phyloP scores from a whole-genome alignment of 1,140 invertebrate genomes.

The Zaprionus kolodkinae region DNA sequence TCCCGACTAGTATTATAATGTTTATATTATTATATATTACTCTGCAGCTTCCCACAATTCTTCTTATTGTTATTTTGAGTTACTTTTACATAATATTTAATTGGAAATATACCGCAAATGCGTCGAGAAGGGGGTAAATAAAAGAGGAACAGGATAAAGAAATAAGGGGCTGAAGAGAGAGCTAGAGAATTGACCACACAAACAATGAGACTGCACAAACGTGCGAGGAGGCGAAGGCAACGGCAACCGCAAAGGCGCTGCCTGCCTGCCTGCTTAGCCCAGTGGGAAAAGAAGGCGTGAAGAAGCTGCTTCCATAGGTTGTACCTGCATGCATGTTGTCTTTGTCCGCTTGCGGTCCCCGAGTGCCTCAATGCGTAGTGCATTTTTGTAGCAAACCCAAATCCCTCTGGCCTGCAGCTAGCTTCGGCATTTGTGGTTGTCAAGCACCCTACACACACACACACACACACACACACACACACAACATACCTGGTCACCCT shows the following conservation, averaged over 20 bases:
- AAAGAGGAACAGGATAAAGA: not conserved
- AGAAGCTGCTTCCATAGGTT: not conserved
- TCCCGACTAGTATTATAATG: slow-evolving; percentile 35
- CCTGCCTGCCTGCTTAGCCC: no score
- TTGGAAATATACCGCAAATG: slow-evolving; percentile 66
- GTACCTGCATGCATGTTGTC: not conserved
- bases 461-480: slow-evolving; percentile 2
- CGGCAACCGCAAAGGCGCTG: not conserved
- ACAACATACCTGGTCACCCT: not conserved
- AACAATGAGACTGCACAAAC: not conserved
- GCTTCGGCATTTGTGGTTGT: slow-evolving; percentile 28
- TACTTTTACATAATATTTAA: slow-evolving; percentile 60
- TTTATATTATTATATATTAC: slow-evolving; percentile 14
- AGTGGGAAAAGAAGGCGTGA: not conserved
- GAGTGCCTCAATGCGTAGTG: slow-evolving; percentile 44
- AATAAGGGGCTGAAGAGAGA: not conserved
- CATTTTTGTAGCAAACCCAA: slow-evolving; percentile 35
- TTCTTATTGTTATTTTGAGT: slow-evolving; percentile 33
- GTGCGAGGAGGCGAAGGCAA: not conserved
- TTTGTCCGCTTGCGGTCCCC: slow-evolving; percentile 65
- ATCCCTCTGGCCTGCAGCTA: not conserved
- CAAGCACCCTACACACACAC: slow-evolving; percentile 11
- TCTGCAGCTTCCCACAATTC: slow-evolving; percentile 10
- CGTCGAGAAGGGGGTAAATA: no score
- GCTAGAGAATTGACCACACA: not conserved